A percentile compares a stretch with the other conserved stretches of the same genome.
These are phyloP conservation scores for Lagorchestes hirsutus DNA, from an alignment of 2,797 vertebrate species.

Conservation along the genomic window DNA sequence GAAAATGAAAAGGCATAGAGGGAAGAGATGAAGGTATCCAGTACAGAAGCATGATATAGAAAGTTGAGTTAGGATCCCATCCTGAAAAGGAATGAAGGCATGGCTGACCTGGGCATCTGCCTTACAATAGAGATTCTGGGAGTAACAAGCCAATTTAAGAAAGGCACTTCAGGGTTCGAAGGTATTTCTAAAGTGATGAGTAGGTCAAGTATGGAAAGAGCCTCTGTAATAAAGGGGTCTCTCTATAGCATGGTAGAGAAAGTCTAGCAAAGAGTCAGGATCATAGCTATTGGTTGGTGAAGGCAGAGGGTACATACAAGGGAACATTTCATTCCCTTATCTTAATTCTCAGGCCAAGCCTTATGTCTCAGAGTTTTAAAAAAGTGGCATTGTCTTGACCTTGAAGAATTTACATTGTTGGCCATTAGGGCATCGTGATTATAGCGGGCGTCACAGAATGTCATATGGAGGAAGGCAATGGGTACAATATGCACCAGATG, in stretches of 20 bases:
- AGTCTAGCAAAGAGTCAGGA: not conserved
- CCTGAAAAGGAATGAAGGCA: not conserved
- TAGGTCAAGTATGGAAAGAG: not conserved
- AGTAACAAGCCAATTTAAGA: not conserved
- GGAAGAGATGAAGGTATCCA: not conserved
- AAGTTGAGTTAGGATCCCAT: not conserved
- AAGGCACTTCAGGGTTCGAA: not conserved
- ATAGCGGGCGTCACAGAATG: not conserved
- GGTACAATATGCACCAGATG: not conserved
- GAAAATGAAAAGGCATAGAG: not conserved
- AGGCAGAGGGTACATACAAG: not conserved
- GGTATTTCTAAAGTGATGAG: not conserved
- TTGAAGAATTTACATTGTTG: not conserved
- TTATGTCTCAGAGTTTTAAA: not conserved
- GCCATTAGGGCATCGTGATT: not conserved
- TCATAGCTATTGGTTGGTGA: not conserved
- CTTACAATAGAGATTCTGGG: not conserved
- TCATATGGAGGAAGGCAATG: not conserved
- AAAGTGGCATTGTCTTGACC: not conserved
- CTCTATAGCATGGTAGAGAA: not conserved
- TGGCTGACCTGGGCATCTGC: not conserved
- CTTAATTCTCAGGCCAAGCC: not conserved
- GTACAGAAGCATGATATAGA: not conserved
- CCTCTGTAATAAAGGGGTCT: not conserved
- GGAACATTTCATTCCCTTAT: not conserved